phyloP scores from a whole-genome alignment of 2,113 vertebrate species.

The Amphiprion ocellaris region DNA sequence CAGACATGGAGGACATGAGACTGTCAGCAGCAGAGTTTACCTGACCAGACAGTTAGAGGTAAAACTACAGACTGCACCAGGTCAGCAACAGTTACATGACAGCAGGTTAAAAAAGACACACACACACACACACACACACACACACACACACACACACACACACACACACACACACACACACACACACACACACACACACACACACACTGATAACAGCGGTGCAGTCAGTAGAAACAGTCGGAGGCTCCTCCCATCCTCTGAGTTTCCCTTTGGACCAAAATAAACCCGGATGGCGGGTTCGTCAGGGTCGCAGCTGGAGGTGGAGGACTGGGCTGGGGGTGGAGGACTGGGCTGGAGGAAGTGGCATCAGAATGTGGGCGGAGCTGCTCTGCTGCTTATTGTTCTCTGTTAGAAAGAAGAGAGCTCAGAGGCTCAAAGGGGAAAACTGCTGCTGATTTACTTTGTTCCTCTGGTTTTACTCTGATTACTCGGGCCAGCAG shows the following conservation, averaged over 20 bases:
- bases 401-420: constrained; percentile 66
- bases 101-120: too few species aligned
- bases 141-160: not conserved
- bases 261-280: constrained; percentile 71
- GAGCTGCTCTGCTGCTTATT: constrained; percentile 71
- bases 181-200: not conserved
- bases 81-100: too few species aligned
- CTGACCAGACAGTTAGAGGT: not conserved
- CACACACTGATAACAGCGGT: not conserved
- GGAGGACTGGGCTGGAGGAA: constrained; percentile 58
- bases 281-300: constrained; percentile 39
- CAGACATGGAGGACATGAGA: too few species aligned
- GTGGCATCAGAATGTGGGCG: constrained; percentile 69
- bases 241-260: constrained; percentile 76
- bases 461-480: not conserved
- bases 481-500: not conserved
- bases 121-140: not conserved
- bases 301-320: constrained; percentile 12
- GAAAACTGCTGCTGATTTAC: constrained; percentile 12
- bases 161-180: too few species aligned
- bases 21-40: not conserved
- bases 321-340: constrained; percentile 36
- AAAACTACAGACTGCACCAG: not conserved
- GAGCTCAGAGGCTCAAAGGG: constrained; percentile 7
- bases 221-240: too few species aligned